These are phyloP conservation scores for Haliclona indistincta DNA, from an alignment of 37 sponge, comb jelly and placozoan genomes.

Conservation along the genomic window DNA sequence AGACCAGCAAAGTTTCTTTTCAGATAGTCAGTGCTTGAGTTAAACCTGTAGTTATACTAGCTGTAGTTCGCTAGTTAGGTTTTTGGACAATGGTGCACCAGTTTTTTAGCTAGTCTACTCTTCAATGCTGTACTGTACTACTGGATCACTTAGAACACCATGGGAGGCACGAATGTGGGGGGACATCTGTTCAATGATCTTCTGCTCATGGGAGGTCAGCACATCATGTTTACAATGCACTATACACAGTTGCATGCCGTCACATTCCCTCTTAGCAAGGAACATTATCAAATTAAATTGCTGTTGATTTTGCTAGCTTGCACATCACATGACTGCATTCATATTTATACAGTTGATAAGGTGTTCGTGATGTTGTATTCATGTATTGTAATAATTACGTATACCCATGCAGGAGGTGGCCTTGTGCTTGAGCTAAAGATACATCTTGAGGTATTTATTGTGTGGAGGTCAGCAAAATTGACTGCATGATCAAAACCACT, in stretches of 20 bases:
- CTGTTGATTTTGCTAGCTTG: too few species aligned
- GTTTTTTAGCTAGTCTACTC: not conserved
- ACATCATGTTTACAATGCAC: too few species aligned
- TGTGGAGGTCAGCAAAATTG: too few species aligned
- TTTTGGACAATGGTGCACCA: too few species aligned
- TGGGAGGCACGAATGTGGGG: conserved; percentile 63
- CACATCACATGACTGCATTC: too few species aligned
- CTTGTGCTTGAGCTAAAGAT: conserved; percentile 54
- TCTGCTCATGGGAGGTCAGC: conserved; percentile 38
- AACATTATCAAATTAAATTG: not conserved
- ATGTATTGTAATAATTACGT: not conserved
- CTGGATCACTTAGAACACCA: conserved; percentile 62
- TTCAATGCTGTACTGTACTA: conserved; percentile 28
- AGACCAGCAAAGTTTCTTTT: conserved; percentile 53
- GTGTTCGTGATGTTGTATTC: not conserved
- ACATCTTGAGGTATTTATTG: too few species aligned
- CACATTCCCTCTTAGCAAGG: not conserved
- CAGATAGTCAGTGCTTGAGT: conserved; percentile 69
- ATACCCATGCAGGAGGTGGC: conserved; percentile 67
- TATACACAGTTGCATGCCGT: too few species aligned
- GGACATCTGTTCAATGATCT: conserved; percentile 40
- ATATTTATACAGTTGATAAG: too few species aligned
- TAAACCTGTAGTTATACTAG: too few species aligned
- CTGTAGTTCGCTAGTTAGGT: too few species aligned
- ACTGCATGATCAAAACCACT: too few species aligned